Base-by-base conservation (phyloP, 2,888 invertebrate genomes). In the Meloe dianella region DNA sequence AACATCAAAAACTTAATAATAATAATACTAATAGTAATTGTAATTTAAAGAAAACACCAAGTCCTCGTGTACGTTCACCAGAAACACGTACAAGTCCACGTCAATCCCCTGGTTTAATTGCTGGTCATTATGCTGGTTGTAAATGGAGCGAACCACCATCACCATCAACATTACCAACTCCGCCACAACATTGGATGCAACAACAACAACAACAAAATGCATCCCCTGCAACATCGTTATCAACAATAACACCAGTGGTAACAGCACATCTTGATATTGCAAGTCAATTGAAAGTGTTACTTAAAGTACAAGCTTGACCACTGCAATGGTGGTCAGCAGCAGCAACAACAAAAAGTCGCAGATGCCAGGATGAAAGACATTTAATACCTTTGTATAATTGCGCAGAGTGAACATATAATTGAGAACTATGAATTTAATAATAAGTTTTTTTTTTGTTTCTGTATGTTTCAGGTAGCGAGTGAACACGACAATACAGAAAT, bases 131-230 rank as follows among this genome's bases (percentile, higher is more conserved):
- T 17, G 92, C 92, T 74, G 92, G 90, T 75, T 89, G 90, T 68
- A 90, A 90, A 77, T 91, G 90, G 82, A 88, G 88, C 67, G 90
- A 90, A 75, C 89, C 93, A 63, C 91, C 92, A 56, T 88, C 90
- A 69, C 92, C 92, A 77, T 89, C 90, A 67, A 88, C 89, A 77
- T 84, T 91, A 73, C 91, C 92, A 38, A 88, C 87, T 81, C 91
- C 92, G 74, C 92, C 93, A 64, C 86, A 87, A 74, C 90, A 91
- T 81, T 93, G 93, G 89, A 89, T 89, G 80, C 86, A 86, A 47
- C 47, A 47, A 38, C 38, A 9, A 47, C 17, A 2, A 17, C 20
- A 83, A 84, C 89, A 88, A 87, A n/a, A n/a, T n/a, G n/a, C 74
- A 84, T 84, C 73, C 83, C 84, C 71, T 65, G 75, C 74, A 67